Conservation (phyloP, 2,888 invertebrate species). For the Gnatocerus cornutus region DNA sequence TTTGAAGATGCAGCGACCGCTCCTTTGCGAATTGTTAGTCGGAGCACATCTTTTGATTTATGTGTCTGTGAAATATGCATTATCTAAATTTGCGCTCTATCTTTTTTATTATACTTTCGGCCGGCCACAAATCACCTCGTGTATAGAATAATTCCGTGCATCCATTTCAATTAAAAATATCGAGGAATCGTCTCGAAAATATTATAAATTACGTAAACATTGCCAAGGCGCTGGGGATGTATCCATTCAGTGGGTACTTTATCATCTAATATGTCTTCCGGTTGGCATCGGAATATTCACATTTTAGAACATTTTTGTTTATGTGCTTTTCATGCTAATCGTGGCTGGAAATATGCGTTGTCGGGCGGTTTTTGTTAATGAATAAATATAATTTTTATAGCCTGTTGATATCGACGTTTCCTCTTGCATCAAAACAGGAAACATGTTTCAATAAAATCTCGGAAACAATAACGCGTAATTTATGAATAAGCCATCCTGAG, state of each 20-base stretch:
- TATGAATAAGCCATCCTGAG: conserved; percentile 37
- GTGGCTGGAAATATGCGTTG: conserved; percentile 56
- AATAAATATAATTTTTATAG: conserved; percentile 40
- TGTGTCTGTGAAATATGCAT: conserved; percentile 71
- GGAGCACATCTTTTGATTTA: conserved; percentile 68
- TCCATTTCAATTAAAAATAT: conserved; percentile 41
- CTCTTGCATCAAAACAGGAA: neutral
- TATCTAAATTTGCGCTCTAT: conserved; percentile 71
- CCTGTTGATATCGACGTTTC: conserved; percentile 38
- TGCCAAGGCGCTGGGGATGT: conserved; percentile 59
- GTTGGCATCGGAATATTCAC: conserved; percentile 67
- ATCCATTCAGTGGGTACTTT: conserved; percentile 61
- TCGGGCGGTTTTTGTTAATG: conserved; percentile 54
- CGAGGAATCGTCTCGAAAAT: conserved; percentile 42
- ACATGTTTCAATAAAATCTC: neutral
- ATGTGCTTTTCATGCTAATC: conserved; percentile 66
- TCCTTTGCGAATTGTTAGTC: conserved; percentile 67
- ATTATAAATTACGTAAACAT: conserved; percentile 48
- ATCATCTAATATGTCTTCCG: conserved; percentile 69
- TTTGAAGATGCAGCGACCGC: conserved; percentile 44
- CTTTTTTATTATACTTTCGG: conserved; percentile 70
- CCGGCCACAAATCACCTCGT: conserved; percentile 67
- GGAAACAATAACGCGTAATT: conserved; percentile 27
- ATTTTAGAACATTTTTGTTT: conserved; percentile 67
- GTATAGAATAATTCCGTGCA: conserved; percentile 55